Evolutionary conservation across 2,797 vertebrate genomes (phyloP), one percentile per base, ranked within the genome.

Genomic region (Botia almorhae): DNA sequence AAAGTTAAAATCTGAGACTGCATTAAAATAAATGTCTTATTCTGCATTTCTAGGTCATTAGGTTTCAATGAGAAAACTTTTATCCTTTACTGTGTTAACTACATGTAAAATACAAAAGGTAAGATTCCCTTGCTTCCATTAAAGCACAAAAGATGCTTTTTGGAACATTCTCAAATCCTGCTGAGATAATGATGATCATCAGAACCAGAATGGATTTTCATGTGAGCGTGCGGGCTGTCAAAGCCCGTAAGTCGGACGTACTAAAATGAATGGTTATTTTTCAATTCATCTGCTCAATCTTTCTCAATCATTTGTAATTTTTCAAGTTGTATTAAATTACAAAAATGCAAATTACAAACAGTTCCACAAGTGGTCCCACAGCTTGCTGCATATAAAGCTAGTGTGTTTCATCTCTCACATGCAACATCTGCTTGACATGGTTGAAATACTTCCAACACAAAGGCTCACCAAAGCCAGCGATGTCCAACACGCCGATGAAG

Each of bases 401-500:
- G 10, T 46, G 43, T 46, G 21, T 4, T 33, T 76, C 8, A 76
- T 55, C 17, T 43, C 39, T 13, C 29, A 53, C 11, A 29, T 7
- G 10, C 43, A 46, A 46, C 10, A 63, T 55, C 33, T 29, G 64
- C 16, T 29, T 48, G 12, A 58, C 65, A 33, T 11, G 16, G 4
- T 55, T 39, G 7, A 46, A 55, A 4, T 10, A 64, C 43, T 46
- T 61, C 26, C 16, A 11, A 63, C 26, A 69, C n/a, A 60, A 14
- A 36, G 58, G 91, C 92, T 96, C 92, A 99, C 98, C 98, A 88
- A 99, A 99, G 0, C 98, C 98, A 86, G 98, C 98, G 75, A 99
- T 99, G 91, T 99, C 98, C 88, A 99, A 89, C 82, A 99, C 98
- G 2, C 98, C 98, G 69, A 99, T 99, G 90, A 99, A 99, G 92